A percentile compares a stretch with the other conserved stretches of the same genome.
These are phyloP conservation scores for Plecturocebus donacophilus DNA, from an alignment of 2,113 vertebrate species.

Conservation along the genomic window DNA sequence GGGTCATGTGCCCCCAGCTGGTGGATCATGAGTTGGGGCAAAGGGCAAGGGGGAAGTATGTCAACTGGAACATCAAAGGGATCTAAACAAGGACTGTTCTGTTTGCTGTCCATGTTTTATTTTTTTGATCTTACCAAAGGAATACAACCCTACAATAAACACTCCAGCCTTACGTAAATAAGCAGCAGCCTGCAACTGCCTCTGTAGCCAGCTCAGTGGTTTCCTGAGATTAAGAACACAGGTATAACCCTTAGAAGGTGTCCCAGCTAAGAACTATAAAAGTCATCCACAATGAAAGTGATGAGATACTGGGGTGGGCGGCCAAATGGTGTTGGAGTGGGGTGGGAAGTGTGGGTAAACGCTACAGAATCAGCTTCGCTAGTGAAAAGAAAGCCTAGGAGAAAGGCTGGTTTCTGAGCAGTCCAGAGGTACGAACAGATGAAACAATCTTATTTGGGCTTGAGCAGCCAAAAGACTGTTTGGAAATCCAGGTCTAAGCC, in stretches of 20 bases:
- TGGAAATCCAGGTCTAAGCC: background rate
- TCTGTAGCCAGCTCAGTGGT: background rate
- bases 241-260: background rate
- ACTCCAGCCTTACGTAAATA: slow-evolving; percentile 41
- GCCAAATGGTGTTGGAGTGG: background rate
- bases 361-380: background rate
- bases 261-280: background rate
- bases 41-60: slow-evolving; percentile 43
- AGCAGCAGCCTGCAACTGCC: background rate
- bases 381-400: too few relatives aligned
- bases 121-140: slow-evolving; percentile 54
- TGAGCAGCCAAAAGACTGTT: background rate
- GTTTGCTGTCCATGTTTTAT: background rate
- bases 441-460: background rate
- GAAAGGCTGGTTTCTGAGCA: background rate
- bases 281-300: background rate
- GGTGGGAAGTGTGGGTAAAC: too few relatives aligned
- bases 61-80: slow-evolving; percentile 9
- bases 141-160: slow-evolving; percentile 8
- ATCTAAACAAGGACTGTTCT: background rate
- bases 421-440: background rate
- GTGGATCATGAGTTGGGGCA: background rate
- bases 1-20: slow-evolving; percentile 39
- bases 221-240: slow-evolving; percentile 25
- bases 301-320: background rate